Base-by-base conservation (phyloP, 2,888 invertebrate genomes). In the Emmelina monodactyla region DNA sequence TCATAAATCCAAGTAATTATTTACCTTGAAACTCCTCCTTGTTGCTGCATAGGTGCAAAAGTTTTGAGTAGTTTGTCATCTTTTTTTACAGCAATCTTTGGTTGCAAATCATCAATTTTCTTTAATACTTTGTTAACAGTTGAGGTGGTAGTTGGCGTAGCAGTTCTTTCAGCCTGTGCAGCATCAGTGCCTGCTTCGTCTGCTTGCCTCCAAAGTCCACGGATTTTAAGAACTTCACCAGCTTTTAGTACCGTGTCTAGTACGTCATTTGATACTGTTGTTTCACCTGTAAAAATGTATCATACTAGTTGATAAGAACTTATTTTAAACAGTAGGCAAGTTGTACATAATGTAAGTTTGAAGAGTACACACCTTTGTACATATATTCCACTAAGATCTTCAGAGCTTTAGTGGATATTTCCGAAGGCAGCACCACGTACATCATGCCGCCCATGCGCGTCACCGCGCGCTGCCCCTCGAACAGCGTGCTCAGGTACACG, bases 311-410 rank as follows among this genome's bases (percentile, higher is more conserved):
- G n/a, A n/a, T n/a, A n/a, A n/a, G n/a, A 19, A 19, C 19, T 19
- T 19, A 19, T 19, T 19, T 19, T n/a, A n/a, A n/a, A n/a, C n/a
- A n/a, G 6, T 7, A 25, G 25, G n/a, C 11, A 25, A 11, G 25
- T 25, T 25, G 3, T 25, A 25, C n/a, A 10, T 25, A 10, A 25
- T 7, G 25, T 25, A 4, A n/a, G 25, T 28, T 28, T 28, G 14
- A 12, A 22, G n/a, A 19, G 14, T 5, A 44, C 55, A 48, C 56
- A 50, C 87, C 87, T 63, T 87, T 88, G 69, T 92, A 92, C 91
- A 92, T 92, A 61, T 92, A 92, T 54, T 92, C 90, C 28, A 92
- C 87, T 12, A 92, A 78, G 42, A 90, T 89, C 62, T 90, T 89
- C 47, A 92, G 78, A 6, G 91, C 91, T 44, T 88, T 87, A 42